phyloP scores from a whole-genome alignment of 2,797 vertebrate species.

The Microchirus variegatus region DNA sequence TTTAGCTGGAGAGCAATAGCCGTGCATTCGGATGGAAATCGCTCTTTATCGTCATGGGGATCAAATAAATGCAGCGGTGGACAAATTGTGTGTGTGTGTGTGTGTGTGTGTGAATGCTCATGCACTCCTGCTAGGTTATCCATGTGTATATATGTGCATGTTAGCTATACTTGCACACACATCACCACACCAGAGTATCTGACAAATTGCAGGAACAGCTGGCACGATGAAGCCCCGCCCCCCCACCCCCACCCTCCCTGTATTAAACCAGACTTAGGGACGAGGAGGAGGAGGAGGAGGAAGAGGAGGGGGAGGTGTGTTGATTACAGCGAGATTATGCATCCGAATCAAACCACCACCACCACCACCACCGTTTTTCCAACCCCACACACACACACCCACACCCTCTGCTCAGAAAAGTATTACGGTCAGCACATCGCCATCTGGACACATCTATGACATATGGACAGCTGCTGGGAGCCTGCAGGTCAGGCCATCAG shows the following conservation, averaged over 20 bases:
- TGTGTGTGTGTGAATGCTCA: conserved; percentile 10
- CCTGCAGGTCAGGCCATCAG: conserved; percentile 47
- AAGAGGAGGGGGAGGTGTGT: conserved; percentile 75
- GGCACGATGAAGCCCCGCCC: conserved; percentile 42
- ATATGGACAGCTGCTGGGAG: conserved; percentile 78
- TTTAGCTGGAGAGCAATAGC: conserved; percentile 77
- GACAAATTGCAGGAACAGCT: conserved; percentile 78
- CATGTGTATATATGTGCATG: conserved; percentile 43
- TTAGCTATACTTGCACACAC: conserved; percentile 29
- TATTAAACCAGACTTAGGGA: conserved; percentile 68
- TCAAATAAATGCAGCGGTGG: conserved; percentile 57
- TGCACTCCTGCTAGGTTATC: conserved; percentile 29
- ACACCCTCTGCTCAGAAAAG: conserved; percentile 61
- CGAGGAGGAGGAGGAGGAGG: conserved; percentile 66
- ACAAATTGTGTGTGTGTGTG: conserved; percentile 13
- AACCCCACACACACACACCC: conserved; percentile 37
- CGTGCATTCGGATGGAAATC: conserved; percentile 70
- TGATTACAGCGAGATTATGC: conserved; percentile 76
- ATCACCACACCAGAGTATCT: conserved; percentile 46
- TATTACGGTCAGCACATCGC: conserved; percentile 77
- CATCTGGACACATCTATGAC: conserved; percentile 84
- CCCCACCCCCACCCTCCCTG: conserved; percentile 12
- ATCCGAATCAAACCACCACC: conserved; percentile 47
- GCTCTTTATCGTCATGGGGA: conserved; percentile 64
- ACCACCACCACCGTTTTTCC: conserved; percentile 35